phyloP scores from a whole-genome alignment of 2,113 vertebrate species.

The Perccottus glenii region DNA sequence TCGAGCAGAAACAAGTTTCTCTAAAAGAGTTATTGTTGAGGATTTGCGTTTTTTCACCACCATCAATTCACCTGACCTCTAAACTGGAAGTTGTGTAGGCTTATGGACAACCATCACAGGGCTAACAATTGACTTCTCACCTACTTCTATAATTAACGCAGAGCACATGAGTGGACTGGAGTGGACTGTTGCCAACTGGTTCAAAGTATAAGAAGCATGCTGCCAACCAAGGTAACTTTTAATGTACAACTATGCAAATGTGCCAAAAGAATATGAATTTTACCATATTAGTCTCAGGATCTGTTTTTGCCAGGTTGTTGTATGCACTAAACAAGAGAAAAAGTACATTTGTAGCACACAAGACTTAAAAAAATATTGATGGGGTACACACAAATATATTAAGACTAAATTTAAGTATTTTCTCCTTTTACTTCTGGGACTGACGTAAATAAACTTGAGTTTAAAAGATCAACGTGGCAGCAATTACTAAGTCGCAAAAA shows the following conservation, averaged over 20 bases:
- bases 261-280: neutral
- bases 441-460: no score
- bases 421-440: neutral
- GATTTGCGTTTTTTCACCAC: no score
- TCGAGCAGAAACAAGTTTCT: neutral
- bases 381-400: neutral
- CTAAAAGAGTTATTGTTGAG: no score
- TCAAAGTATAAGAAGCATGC: constrained; percentile 14
- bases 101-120: constrained; percentile 2
- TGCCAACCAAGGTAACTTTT: neutral
- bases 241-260: neutral
- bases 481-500: neutral
- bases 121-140: constrained; percentile 67
- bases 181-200: constrained; percentile 36
- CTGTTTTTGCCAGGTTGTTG: no score
- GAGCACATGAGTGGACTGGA: constrained; percentile 34
- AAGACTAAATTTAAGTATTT: neutral
- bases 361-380: no score
- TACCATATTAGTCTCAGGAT: no score
- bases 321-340: no score
- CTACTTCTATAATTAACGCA: constrained; percentile 65
- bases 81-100: constrained; percentile 6
- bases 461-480: no score
- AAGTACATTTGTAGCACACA: no score
- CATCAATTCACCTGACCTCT: constrained; percentile 32